Evolutionary conservation across 2,797 vertebrate genomes (phyloP).

Genomic region (Salmo trutta): DNA sequence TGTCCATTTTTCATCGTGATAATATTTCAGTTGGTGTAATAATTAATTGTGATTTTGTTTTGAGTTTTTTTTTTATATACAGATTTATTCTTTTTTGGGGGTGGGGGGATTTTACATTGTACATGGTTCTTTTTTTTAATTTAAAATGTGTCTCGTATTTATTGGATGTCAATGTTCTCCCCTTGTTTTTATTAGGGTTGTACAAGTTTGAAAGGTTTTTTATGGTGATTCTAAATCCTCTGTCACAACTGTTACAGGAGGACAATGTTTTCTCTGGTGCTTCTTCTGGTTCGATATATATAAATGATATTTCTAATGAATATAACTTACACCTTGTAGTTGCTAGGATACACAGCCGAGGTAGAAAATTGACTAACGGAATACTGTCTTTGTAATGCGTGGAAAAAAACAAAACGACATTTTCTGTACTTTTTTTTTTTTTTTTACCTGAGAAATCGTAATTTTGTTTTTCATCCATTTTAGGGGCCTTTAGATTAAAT

Average conservation of each 20-base stretch:
- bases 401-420: slow-evolving; percentile 44
- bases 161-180: slow-evolving; percentile 78
- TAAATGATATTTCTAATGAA: slow-evolving; percentile 76
- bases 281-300: slow-evolving; percentile 56
- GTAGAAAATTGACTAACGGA: slow-evolving; percentile 69
- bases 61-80: slow-evolving; percentile 68
- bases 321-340: slow-evolving; percentile 75
- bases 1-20: slow-evolving; percentile 46
- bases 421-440: slow-evolving; percentile 47
- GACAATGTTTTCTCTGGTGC: slow-evolving; percentile 69
- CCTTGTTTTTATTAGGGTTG: slow-evolving; percentile 61
- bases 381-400: slow-evolving; percentile 72
- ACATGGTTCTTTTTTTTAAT: slow-evolving; percentile 71
- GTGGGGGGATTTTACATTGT: slow-evolving; percentile 58
- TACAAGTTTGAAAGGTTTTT: slow-evolving; percentile 63
- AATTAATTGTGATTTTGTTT: slow-evolving; percentile 57
- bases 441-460: slow-evolving; percentile 50
- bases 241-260: slow-evolving; percentile 50
- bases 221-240: slow-evolving; percentile 59
- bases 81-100: slow-evolving; percentile 58
- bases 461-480: slow-evolving; percentile 54
- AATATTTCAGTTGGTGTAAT: slow-evolving; percentile 13
- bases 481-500: slow-evolving; percentile 75
- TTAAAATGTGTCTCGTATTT: slow-evolving; percentile 79
- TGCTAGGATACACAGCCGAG: slow-evolving; percentile 70